Percentiles rank a stretch among this genome's conserved stretches.
phyloP scores from a whole-genome alignment of 1,140 invertebrate species.

The Diachasma alloeum region DNA sequence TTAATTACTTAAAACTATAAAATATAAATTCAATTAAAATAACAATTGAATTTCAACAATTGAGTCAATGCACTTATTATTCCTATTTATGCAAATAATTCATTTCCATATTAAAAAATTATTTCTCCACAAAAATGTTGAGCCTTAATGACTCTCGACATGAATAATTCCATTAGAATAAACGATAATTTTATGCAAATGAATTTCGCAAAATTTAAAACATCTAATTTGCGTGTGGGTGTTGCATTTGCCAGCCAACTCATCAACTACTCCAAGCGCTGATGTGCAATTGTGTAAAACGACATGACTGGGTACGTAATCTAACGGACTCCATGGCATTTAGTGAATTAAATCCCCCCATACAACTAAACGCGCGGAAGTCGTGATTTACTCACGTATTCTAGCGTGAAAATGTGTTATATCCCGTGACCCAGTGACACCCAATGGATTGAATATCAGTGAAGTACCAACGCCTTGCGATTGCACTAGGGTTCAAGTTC shows the following conservation, averaged over 20 bases:
- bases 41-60: no score
- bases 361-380: not conserved
- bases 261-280: not conserved
- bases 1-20: no score
- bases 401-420: not conserved
- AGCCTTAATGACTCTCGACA: not conserved
- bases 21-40: no score
- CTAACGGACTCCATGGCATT: not conserved
- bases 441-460: not conserved
- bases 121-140: no score
- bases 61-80: no score
- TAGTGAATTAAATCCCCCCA: not conserved
- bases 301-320: not conserved
- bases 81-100: no score
- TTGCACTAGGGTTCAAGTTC: not conserved
- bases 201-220: not conserved
- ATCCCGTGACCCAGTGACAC: slow-evolving; percentile 36
- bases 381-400: not conserved
- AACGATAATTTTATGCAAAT: not conserved
- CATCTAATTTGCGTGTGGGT: not conserved
- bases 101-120: no score
- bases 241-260: not conserved
- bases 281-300: not conserved
- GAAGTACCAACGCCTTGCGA: not conserved
- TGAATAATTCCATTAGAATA: not conserved